Evolutionary conservation across 2,113 vertebrate species (phyloP), one percentile per base, ranked within the genome.

Genomic region (Grammomys surdaster): DNA sequence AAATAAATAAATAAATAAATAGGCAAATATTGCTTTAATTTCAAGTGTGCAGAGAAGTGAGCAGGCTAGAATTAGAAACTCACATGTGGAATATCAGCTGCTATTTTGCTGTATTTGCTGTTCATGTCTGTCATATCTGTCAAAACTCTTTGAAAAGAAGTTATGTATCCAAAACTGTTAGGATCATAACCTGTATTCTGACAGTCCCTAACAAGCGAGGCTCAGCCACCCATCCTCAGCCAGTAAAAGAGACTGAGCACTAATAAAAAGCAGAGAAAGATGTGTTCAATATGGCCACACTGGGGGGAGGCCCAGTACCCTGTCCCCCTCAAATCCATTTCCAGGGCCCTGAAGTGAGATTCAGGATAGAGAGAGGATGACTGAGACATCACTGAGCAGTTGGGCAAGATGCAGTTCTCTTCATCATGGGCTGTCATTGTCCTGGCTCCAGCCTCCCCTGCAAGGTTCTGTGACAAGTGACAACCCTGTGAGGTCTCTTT

Each of bases 91-190:
- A 8, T 51, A 51, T 24, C 81, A 65, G 81, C 14, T 65, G n/a
- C 17, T 31, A 46, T 46, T 16, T 85, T 65, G 10, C 14, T 8
- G 19, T 46, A 65, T 65, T 65, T 65, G 56, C 58, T 85, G 58
- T 46, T 60, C 40, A 46, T 65, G 58, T 65, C 56, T 17, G 80
- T 12, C 36, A 80, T 36, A 12, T 22, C 60, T 60, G 65, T 82
- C 40, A 65, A 89, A 88, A 78, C 22, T 58, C 2, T 31, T 95
- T 77, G 85, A 96, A 92, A 73, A 72, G 89, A 89, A 91, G 19
- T 93, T 91, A 33, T 40, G 36, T 28, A 7, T 40, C 65, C 51
- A 63, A n/a, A 88, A 22, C 8, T 67, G 63, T 51, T 36, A 69
- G 84, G 26, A 33, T 86, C 16, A 33, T 46, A 86, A 28, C 26